phyloP scores from a whole-genome alignment of 1,140 invertebrate species.

The Schlechtendalia chinensis region DNA sequence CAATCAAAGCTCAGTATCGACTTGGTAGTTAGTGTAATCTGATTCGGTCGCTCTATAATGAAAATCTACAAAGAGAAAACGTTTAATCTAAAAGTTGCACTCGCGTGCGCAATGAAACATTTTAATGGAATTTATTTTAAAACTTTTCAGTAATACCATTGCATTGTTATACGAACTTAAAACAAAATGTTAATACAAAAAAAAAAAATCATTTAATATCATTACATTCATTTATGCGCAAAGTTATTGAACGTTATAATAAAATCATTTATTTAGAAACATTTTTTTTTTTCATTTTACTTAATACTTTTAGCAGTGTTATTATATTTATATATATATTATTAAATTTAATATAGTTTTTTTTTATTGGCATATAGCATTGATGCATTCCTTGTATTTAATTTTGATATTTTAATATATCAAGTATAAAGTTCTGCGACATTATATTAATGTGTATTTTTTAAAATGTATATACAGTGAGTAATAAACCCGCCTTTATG shows the following conservation, averaged over 20 bases:
- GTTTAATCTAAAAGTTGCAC: neutral
- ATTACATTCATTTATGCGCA: neutral
- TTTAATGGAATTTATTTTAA: neutral
- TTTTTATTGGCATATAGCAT: no score
- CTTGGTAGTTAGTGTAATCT: neutral
- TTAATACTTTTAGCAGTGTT: no score
- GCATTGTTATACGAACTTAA: neutral
- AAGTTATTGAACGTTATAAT: neutral
- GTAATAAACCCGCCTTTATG: no score
- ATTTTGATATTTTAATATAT: no score
- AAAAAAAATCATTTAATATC: neutral
- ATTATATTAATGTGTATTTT: no score
- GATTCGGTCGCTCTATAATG: conserved; percentile 10
- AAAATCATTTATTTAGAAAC: neutral
- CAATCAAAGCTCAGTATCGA: neutral
- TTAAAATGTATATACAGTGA: no score
- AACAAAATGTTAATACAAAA: neutral
- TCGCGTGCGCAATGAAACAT: neutral
- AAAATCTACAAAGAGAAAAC: neutral
- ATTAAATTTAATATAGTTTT: no score
- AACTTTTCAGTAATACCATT: neutral
- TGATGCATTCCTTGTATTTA: no score
- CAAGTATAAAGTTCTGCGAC: no score
- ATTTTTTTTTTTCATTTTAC: no score
- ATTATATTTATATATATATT: no score